Conservation (phyloP, 2,797 vertebrate genomes). For the Sebastes umbrosus region DNA sequence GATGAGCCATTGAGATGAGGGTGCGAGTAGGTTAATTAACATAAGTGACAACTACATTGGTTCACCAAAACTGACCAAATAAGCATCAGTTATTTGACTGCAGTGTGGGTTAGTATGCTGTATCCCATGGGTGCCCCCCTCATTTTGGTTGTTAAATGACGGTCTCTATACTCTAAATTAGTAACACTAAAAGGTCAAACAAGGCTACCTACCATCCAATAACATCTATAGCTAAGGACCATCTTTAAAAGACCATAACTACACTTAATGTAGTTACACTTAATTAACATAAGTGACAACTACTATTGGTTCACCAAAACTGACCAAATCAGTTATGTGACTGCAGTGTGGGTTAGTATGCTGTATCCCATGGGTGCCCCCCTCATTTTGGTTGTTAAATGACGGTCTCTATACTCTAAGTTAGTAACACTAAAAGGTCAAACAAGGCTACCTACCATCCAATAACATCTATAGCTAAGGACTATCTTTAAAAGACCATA, state of each 20-base stretch:
- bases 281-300: not conserved
- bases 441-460: conserved; percentile 28
- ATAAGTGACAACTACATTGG: not conserved
- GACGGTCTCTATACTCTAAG: not conserved
- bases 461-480: conserved; percentile 1
- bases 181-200: conserved; percentile 44
- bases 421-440: conserved; percentile 43
- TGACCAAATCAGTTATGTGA: no score
- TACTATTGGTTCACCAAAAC: not conserved
- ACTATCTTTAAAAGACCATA: not conserved
- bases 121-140: conserved; percentile 11
- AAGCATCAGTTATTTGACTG: not conserved
- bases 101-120: conserved; percentile 12
- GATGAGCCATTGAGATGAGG: no score
- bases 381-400: conserved; percentile 14
- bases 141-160: conserved; percentile 7
- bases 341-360: no score
- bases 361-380: not conserved
- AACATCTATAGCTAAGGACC: conserved; percentile 1
- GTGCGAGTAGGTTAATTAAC: no score
- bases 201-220: conserved; percentile 21
- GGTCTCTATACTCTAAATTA: conserved; percentile 5
- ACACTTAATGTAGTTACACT: not conserved
- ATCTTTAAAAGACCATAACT: not conserved
- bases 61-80: not conserved